These are phyloP conservation scores for Sarcoramphus papa DNA, from an alignment of 2,797 vertebrate genomes.

Conservation along the genomic window DNA sequence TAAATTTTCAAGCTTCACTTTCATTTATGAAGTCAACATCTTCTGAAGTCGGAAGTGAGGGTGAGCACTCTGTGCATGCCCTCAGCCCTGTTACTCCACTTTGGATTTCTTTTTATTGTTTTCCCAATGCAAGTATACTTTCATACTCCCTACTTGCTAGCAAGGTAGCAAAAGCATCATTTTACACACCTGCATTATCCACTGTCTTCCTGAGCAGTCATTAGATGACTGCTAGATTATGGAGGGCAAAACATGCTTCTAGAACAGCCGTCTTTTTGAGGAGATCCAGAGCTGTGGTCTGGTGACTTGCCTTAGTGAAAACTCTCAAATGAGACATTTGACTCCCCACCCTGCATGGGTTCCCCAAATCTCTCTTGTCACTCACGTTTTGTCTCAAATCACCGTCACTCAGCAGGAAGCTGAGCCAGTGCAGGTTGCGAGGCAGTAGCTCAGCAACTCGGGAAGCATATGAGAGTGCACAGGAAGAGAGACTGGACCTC, in stretches of 20 bases:
- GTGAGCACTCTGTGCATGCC: too few relatives aligned
- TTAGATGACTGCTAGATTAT: neutral
- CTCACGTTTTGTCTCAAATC: neutral
- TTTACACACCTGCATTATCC: neutral
- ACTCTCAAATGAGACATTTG: neutral
- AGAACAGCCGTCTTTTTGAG: neutral
- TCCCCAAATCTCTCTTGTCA: neutral
- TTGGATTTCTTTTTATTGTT: neutral
- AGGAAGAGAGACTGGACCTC: neutral
- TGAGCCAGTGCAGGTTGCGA: fast-evolving
- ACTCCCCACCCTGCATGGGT: neutral
- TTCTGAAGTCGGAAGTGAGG: neutral
- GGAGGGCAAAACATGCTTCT: neutral
- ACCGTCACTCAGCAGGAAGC: neutral
- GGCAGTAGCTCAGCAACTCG: neutral
- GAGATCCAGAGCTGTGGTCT: neutral
- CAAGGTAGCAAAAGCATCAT: neutral
- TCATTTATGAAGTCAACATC: neutral
- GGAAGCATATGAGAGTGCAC: fast-evolving
- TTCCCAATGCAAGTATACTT: neutral
- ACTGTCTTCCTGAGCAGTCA: neutral
- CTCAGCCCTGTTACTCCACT: neutral
- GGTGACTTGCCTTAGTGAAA: neutral
- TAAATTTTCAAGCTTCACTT: neutral
- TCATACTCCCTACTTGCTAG: neutral